Percentiles rank a stretch among this genome's conserved stretches.
phyloP scores from a whole-genome alignment of 2,888 invertebrate genomes.

The Drosophila nigricruria region DNA sequence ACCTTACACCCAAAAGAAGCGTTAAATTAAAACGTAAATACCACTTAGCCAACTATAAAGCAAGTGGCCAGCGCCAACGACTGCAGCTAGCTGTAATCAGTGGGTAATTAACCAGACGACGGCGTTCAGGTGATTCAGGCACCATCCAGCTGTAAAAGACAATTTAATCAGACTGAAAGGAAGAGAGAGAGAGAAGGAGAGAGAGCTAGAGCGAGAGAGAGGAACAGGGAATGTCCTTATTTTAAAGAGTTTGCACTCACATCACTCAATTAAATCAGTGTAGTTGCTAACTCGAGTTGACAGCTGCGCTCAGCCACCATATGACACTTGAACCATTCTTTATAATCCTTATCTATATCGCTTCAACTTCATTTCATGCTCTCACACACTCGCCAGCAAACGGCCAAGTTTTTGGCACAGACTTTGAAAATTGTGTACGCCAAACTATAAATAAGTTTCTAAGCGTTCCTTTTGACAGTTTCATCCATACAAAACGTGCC shows the following conservation, averaged over 20 bases:
- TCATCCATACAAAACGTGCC: conserved; percentile 57
- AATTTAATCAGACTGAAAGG: conserved; percentile 60
- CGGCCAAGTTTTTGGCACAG: conserved; percentile 54
- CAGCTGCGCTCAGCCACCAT: conserved; percentile 15
- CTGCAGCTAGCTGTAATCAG: conserved; percentile 66
- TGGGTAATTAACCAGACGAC: conserved; percentile 73
- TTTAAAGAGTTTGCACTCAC: conserved; percentile 22
- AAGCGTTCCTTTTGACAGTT: conserved; percentile 80
- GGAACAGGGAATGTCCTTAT: background rate
- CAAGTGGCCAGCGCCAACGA: conserved; percentile 60
- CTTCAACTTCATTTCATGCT: conserved; percentile 64
- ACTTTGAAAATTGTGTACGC: conserved; percentile 53
- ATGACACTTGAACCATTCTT: conserved; percentile 16
- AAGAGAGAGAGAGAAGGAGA: background rate
- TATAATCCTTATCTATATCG: conserved; percentile 25
- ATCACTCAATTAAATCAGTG: conserved; percentile 39
- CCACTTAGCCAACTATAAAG: conserved; percentile 81
- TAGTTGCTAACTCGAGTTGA: conserved; percentile 27
- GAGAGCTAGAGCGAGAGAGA: no score
- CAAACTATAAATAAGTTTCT: conserved; percentile 78
- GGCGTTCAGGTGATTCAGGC: conserved; percentile 52
- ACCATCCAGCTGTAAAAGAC: conserved; percentile 66
- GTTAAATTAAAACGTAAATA: conserved; percentile 84
- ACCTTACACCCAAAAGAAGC: conserved; percentile 67
- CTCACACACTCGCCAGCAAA: conserved; percentile 39